phyloP scores from a whole-genome alignment of 2,888 invertebrate genomes.

The Anoplius nigerrimus region DNA sequence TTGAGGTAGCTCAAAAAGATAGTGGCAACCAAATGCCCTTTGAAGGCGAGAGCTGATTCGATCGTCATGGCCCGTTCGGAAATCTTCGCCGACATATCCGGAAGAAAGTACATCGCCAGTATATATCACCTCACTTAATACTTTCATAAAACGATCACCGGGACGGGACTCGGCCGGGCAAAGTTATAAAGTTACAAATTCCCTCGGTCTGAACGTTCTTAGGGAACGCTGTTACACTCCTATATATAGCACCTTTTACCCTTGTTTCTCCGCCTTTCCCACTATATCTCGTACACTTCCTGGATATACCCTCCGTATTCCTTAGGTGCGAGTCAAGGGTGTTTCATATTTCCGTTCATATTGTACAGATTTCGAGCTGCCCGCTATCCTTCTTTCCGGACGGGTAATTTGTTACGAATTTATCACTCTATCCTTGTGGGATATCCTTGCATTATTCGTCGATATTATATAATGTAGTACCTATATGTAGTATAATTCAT shows the following conservation, averaged over 20 bases:
- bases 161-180: conserved; percentile 23
- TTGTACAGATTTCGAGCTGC: no score
- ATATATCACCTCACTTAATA: conserved; percentile 51
- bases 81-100: conserved; percentile 39
- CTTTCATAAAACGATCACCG: conserved; percentile 34
- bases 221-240: conserved; percentile 21
- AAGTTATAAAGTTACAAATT: conserved; percentile 56
- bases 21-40: no score
- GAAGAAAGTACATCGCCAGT: conserved; percentile 37
- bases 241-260: conserved; percentile 8
- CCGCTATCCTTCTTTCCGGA: no score
- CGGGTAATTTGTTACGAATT: no score
- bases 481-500: no score
- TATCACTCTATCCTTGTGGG: no score
- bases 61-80: conserved; percentile 25
- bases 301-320: background rate
- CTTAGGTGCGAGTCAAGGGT: no score
- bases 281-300: background rate
- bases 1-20: no score
- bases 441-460: no score
- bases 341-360: background rate
- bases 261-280: background rate
- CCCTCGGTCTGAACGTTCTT: conserved; percentile 32
- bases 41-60: no score
- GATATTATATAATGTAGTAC: no score